Conservation (phyloP, 2,113 vertebrate species). For the Cacatua alba region DNA sequence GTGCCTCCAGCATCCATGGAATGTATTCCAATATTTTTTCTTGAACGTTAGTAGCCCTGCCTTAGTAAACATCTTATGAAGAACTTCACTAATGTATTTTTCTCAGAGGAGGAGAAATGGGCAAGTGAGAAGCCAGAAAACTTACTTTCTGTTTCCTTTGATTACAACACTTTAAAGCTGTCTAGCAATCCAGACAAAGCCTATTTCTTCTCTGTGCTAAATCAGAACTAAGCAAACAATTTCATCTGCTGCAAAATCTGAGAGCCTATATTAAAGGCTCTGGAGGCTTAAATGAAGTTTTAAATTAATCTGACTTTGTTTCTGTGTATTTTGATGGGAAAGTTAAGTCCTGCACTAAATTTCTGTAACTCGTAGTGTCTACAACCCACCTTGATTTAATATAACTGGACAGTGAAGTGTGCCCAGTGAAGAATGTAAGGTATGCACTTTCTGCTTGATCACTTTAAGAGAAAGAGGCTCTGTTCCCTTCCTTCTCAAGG, state of each 20-base stretch:
- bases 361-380: not conserved
- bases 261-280: not conserved
- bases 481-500: not conserved
- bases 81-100: not conserved
- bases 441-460: not conserved
- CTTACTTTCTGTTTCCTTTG: constrained; percentile 1
- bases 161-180: not conserved
- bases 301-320: not conserved
- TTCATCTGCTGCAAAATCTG: not conserved
- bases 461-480: not conserved
- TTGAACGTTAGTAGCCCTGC: not conserved
- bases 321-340: not conserved
- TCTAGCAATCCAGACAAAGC: constrained; percentile 23
- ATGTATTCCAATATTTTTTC: constrained; percentile 1
- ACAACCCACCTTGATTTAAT: not conserved
- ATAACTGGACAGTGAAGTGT: not conserved
- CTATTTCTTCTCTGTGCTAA: not conserved
- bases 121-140: not conserved
- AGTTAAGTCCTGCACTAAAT: not conserved
- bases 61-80: not conserved
- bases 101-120: not conserved
- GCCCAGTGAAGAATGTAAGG: not conserved
- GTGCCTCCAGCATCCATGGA: constrained; percentile 34
- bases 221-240: not conserved
- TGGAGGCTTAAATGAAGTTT: not conserved